Evolutionary conservation across 2,113 vertebrate genomes (phyloP).

Genomic region (Halichoerus grypus): DNA sequence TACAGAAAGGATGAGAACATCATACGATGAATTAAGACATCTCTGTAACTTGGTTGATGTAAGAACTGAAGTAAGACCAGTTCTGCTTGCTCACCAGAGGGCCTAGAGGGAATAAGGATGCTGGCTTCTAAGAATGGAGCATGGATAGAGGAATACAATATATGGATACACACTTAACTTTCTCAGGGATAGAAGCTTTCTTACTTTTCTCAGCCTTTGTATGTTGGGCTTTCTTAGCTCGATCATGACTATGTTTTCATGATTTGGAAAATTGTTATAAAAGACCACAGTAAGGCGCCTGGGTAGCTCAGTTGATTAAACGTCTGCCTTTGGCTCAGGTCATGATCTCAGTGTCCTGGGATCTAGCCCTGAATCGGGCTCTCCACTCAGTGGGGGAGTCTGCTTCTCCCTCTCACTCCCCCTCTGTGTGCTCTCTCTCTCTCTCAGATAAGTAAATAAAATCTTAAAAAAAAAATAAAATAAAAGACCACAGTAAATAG

Average conservation of each 20-base stretch:
- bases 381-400: background rate
- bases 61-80: background rate
- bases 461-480: background rate
- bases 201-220: background rate
- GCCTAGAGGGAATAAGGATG: background rate
- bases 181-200: background rate
- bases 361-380: background rate
- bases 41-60: background rate
- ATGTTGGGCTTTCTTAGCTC: background rate
- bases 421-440: background rate
- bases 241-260: background rate
- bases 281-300: background rate
- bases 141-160: accelerated
- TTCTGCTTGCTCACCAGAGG: background rate
- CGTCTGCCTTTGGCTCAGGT: background rate
- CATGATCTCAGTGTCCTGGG: background rate
- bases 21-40: background rate
- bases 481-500: background rate
- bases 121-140: background rate
- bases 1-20: background rate
- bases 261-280: background rate
- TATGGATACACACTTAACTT: background rate
- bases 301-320: background rate
- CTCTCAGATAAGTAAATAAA: background rate
- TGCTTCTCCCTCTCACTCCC: background rate